Evolutionary conservation across 2,888 invertebrate genomes (phyloP).

Genomic region (Chrysina gloriosa): DNA sequence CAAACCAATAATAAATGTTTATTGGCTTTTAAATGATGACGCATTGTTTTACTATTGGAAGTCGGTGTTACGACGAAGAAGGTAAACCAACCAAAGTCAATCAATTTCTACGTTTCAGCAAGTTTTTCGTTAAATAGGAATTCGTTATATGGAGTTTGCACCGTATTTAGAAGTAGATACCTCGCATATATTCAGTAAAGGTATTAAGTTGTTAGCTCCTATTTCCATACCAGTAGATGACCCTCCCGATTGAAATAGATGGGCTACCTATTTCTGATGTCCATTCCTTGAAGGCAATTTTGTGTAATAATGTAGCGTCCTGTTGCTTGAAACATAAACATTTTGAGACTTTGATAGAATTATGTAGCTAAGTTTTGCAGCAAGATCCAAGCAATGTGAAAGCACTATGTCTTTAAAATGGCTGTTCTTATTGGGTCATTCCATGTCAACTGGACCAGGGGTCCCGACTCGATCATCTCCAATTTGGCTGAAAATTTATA

Average conservation of each 20-base stretch:
- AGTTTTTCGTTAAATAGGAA: constrained; percentile 74
- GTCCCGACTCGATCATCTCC: no score
- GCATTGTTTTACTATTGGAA: no score
- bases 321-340: constrained; percentile 79
- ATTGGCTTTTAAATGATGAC: no score
- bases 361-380: constrained; percentile 68
- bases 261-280: constrained; percentile 68
- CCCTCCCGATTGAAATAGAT: constrained; percentile 66
- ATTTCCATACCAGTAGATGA: constrained; percentile 67
- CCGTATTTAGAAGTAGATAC: no score
- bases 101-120: no score
- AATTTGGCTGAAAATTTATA: no score
- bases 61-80: no score
- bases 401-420: constrained; percentile 67
- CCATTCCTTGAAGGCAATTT: constrained; percentile 71
- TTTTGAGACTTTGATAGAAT: constrained; percentile 73
- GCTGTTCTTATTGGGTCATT: constrained; percentile 68
- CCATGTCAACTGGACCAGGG: no score
- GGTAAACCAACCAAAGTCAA: no score
- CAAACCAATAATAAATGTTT: no score
- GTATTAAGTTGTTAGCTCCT: constrained; percentile 79
- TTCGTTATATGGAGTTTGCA: constrained; percentile 68
- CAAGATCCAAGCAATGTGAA: constrained; percentile 63
- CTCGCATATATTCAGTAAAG: constrained; percentile 78
- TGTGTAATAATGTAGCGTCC: constrained; percentile 86